These are phyloP conservation scores for Mus spicilegus DNA, from an alignment of 2,113 vertebrate genomes.

Conservation along the genomic window DNA sequence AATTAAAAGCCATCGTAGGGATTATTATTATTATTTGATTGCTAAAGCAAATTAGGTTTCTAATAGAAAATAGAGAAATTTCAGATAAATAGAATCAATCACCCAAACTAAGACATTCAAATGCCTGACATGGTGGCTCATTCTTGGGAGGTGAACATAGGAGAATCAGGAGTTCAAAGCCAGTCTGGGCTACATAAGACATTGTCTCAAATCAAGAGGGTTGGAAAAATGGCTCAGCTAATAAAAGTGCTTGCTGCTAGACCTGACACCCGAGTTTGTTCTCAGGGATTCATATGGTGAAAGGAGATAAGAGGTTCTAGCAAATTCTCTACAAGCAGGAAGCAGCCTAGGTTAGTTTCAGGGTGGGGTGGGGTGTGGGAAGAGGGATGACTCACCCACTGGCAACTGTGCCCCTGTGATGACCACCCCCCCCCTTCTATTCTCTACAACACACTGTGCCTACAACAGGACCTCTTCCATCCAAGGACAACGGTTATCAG, in stretches of 20 bases:
- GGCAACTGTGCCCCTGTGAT: neutral
- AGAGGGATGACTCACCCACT: neutral
- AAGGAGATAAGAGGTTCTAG: neutral
- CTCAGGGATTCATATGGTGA: neutral
- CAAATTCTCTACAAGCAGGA: neutral
- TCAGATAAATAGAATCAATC: slow-evolving; percentile 24
- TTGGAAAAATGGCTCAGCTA: neutral
- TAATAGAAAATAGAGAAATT: slow-evolving; percentile 22
- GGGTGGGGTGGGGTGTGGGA: neutral
- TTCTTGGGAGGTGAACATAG: neutral
- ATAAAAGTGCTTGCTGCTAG: neutral
- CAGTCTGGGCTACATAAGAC: neutral
- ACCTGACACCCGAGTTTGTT: neutral
- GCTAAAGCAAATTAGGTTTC: slow-evolving; percentile 54
- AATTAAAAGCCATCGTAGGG: slow-evolving; percentile 54
- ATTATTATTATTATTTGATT: slow-evolving; percentile 31
- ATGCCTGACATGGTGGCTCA: neutral
- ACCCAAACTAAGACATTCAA: neutral
- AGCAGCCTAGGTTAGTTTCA: neutral
- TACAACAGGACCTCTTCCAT: neutral
- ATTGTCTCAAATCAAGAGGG: neutral
- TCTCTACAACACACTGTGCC: neutral
- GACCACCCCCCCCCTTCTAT: neutral
- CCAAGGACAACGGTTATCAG: neutral
- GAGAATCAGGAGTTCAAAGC: neutral